Evolutionary conservation across 37 sponge, comb jelly and placozoan species (phyloP).

Genomic region (Hexactinellida sp.): DNA sequence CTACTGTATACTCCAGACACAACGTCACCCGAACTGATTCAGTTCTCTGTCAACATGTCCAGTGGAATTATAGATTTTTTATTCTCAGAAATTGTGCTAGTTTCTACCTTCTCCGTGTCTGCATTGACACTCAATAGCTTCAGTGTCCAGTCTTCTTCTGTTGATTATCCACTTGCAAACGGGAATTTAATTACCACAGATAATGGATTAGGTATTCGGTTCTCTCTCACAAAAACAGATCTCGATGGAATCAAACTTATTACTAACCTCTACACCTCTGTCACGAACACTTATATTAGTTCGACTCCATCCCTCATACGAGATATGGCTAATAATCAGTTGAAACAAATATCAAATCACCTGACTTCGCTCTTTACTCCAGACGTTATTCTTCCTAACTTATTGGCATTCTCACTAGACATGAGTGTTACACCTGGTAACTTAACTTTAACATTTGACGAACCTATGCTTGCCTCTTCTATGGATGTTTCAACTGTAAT

Average conservation of each 20-base stretch:
- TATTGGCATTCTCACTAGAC: constrained; percentile 41
- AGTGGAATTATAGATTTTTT: constrained; percentile 34
- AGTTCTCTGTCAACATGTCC: constrained; percentile 51
- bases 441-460: constrained; percentile 48
- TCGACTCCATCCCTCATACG: constrained; percentile 28
- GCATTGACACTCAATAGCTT: background rate
- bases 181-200: background rate
- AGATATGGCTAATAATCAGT: constrained; percentile 62
- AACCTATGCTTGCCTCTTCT: constrained; percentile 36
- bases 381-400: constrained; percentile 38
- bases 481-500: background rate
- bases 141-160: background rate
- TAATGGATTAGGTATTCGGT: background rate
- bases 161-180: background rate
- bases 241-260: constrained; percentile 67
- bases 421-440: constrained; percentile 46
- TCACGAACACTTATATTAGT: constrained; percentile 43
- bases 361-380: constrained; percentile 22
- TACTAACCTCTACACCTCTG: constrained; percentile 35
- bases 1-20: constrained; percentile 38
- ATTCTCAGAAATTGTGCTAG: constrained; percentile 69
- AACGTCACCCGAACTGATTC: constrained; percentile 47
- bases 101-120: constrained; percentile 27
- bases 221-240: constrained; percentile 31
- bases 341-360: constrained; percentile 19